Evolutionary conservation across 2,113 vertebrate genomes (phyloP).

Genomic region (Herpailurus yagouaroundi): DNA sequence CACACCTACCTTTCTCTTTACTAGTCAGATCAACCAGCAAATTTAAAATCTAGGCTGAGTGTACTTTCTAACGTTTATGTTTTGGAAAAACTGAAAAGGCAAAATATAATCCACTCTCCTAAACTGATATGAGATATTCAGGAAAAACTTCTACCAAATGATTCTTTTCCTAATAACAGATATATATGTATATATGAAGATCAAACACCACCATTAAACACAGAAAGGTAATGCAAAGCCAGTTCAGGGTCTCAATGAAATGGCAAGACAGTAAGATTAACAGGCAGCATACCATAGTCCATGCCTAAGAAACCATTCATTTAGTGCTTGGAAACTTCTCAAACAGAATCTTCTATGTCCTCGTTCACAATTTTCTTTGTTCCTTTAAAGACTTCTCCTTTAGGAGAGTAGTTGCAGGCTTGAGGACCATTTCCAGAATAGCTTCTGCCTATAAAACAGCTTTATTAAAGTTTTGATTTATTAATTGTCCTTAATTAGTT

Average conservation of each 20-base stretch:
- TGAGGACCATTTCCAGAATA: constrained; percentile 60
- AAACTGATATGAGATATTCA: background rate
- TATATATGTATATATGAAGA: background rate
- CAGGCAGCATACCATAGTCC: background rate
- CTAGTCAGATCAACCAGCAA: background rate
- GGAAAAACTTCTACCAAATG: background rate
- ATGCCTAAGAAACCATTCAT: background rate
- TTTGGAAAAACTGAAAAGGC: background rate
- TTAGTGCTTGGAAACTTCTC: background rate
- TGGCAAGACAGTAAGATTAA: background rate
- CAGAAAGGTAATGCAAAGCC: background rate
- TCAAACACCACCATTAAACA: background rate
- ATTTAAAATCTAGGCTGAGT: background rate
- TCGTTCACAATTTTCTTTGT: background rate
- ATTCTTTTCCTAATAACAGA: background rate
- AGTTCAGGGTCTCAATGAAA: background rate
- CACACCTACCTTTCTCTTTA: background rate
- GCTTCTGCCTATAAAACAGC: constrained; percentile 48
- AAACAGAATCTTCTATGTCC: background rate
- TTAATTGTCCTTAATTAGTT: constrained; percentile 82
- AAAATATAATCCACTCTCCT: background rate
- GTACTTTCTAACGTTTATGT: background rate
- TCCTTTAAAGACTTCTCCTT: background rate
- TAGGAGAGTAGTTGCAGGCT: background rate
- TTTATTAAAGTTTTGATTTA: constrained; percentile 77